Evolutionary conservation across 2,113 vertebrate species (phyloP), one percentile per base, ranked within the genome.

Genomic region (Dryoscopus gambensis): DNA sequence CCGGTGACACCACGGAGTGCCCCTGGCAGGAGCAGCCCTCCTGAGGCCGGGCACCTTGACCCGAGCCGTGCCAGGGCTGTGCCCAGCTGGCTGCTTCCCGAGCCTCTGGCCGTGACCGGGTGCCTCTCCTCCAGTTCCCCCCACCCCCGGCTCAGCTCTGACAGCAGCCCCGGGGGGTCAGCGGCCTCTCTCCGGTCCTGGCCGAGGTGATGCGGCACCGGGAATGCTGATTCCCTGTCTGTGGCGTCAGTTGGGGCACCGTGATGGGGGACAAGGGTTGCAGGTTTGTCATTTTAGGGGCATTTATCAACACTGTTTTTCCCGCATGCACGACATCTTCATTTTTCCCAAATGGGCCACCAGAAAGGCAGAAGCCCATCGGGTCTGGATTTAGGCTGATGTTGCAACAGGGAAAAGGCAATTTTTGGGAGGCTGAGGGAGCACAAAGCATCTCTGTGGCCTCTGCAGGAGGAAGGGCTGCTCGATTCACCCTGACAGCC

Each of bases 271-370:
- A 13, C 56, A 28, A 17, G 33, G 8, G 8, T 9, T 24, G 44
- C 0, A 9, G 24, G 9, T 39, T 53, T n/a, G 9, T 65, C 5
- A 1, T 10, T 33, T 62, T 23, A 78, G 62, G 33, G 13, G 31
- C 31, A 3, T n/a, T 46, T 6, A 27, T 7, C 39, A 65, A 5
- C 8, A 0, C 53, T 15, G 4, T 1, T 76, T 23, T 33, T 27
- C 19, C 31, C 12, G 23, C 40, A 13, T 8, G 31, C 24, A 14
- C 7, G 47, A 11, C 13, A 56, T 33, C 64, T 64, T 63, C 22
- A 28, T 13, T 17, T 68, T 35, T 67, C 21, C 44, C 33, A 30
- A 52, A 25, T 2, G 63, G 15, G 23, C 23, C 35, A 50, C 44
- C 30, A 75, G 44, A 47, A 80, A 35, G 27, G 33, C 53, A 37